phyloP scores from a whole-genome alignment of 2,113 vertebrate species.

The Struthio camelus region DNA sequence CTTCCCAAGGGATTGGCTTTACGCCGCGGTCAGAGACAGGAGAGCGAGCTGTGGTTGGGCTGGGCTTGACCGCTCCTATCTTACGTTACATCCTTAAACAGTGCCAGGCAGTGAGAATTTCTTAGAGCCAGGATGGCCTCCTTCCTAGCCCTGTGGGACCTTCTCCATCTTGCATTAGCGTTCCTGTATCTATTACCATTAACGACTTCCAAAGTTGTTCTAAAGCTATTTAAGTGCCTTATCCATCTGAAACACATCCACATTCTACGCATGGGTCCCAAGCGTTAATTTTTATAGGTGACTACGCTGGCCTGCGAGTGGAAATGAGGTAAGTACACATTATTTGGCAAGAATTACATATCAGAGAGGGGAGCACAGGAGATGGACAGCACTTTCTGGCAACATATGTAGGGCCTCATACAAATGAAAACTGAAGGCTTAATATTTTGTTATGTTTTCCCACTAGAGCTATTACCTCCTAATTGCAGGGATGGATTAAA shows the following conservation, averaged over 20 bases:
- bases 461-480: not conserved
- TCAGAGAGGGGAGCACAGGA: not conserved
- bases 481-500: conserved; percentile 3
- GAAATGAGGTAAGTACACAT: not conserved
- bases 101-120: not conserved
- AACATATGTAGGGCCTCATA: not conserved
- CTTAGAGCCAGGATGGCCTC: not conserved
- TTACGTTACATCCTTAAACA: not conserved
- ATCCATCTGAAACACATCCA: conserved; percentile 51
- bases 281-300: not conserved
- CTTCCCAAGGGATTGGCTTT: not conserved
- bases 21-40: not conserved
- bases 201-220: not conserved
- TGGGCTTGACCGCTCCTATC: not conserved
- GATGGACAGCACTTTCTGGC: conserved; percentile 9
- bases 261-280: not conserved
- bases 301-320: not conserved
- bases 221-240: conserved; percentile 9
- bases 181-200: not conserved
- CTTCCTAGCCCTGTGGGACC: not conserved
- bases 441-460: not conserved
- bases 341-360: not conserved
- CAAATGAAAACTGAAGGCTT: conserved; percentile 37
- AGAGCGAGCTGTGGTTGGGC: not conserved
- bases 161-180: not conserved